Evolutionary conservation across 2,888 invertebrate species (phyloP), one percentile per base, ranked within the genome.

Genomic region (Xanthia togata): DNA sequence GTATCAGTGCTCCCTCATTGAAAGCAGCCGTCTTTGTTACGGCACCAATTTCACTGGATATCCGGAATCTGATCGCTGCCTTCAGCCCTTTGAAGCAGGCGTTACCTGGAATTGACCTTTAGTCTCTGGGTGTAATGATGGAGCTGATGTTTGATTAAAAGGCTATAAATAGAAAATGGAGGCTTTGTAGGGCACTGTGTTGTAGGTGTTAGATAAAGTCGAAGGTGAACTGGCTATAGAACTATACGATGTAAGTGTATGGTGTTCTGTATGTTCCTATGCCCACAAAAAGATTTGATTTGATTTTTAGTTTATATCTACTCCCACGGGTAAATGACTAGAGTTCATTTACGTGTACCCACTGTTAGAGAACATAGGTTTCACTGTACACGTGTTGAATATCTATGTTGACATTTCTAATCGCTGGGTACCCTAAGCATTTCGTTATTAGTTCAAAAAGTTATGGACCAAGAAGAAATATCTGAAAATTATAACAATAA

Each of bases 11-110:
- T 6, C 55, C 47, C 63, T 78, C 80, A 82, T 79, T 80, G 79
- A 71, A 78, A 71, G 65, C 68, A 67, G 38, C 73, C 64, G 62
- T 80, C 88, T 84, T 82, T 87, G 84, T 87, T 70, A 77, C 75
- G 60, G 53, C 65, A 31, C 80, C 88, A 85, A 84, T 82, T 88
- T 76, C 69, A 77, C 79, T 83, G 81, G 79, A 72, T 76, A 76
- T 81, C 81, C 84, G 82, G 76, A 14, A 74, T 78, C 73, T 71
- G 81, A 81, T 85, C 81, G 60, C 41, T 67, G 68, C 62, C 26
- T 44, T 20, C 50, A 71, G 44, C 31, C 74, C 82, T 87, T 86
- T 84, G 87, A 75, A 60, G 74, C 60, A 35, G 65, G 64, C 53
- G 67, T 73, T 64, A 78, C 77, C 75, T 78, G 41, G 44, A 59